Conservation (phyloP, 2,113 vertebrate genomes). For the Brachyhypopomus occidentalis region DNA sequence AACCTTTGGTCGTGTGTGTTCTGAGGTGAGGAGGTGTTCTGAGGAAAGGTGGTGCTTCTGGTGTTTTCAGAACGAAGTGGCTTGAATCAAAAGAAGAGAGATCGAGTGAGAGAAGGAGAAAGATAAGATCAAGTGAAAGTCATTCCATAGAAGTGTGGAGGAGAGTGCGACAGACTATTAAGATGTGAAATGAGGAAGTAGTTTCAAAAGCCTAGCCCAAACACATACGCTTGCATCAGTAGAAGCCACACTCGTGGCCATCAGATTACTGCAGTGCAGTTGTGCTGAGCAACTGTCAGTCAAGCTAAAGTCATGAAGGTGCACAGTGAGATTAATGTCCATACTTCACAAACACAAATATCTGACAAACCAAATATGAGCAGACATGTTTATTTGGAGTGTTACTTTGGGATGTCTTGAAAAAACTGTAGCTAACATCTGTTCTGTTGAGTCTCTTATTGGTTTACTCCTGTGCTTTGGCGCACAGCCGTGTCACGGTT, state of each 20-base stretch:
- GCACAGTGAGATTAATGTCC: not conserved
- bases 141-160: not conserved
- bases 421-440: too few relatives aligned
- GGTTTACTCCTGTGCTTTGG: too few relatives aligned
- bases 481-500: too few relatives aligned
- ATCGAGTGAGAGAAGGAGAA: too few relatives aligned
- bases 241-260: not conserved
- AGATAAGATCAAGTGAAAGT: not conserved
- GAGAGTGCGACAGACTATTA: not conserved
- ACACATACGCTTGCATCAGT: not conserved
- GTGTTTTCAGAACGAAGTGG: slow-evolving; percentile 1
- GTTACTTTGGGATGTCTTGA: too few relatives aligned
- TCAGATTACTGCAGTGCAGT: not conserved
- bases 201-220: not conserved
- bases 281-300: not conserved
- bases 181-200: not conserved
- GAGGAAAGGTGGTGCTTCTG: slow-evolving; percentile 3
- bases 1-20: not conserved
- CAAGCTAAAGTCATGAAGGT: not conserved
- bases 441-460: too few relatives aligned
- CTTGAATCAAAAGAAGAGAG: not conserved
- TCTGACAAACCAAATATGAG: not conserved
- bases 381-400: too few relatives aligned
- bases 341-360: not conserved
- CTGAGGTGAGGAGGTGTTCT: too few relatives aligned